Conservation (phyloP, 2,113 vertebrate genomes). For the Agapornis roseicollis region DNA sequence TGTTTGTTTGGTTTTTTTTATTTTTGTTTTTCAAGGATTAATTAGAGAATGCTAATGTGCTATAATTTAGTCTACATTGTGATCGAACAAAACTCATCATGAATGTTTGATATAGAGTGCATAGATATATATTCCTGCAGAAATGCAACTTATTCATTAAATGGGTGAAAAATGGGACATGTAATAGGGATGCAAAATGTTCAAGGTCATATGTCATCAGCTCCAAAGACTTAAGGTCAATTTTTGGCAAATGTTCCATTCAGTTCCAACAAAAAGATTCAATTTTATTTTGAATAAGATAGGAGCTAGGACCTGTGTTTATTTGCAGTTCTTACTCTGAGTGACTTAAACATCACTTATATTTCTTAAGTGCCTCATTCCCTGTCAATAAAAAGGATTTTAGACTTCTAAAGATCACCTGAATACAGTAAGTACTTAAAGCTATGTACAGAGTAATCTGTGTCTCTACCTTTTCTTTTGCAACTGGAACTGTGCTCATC, state of each 20-base stretch:
- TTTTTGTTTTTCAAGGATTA: background rate
- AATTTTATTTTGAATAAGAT: background rate
- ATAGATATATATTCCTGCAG: background rate
- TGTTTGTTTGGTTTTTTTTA: background rate
- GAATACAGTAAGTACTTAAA: background rate
- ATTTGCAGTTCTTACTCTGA: background rate
- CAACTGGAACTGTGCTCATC: background rate
- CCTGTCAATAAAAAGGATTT: background rate
- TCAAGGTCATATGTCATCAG: background rate
- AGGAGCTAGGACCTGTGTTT: background rate
- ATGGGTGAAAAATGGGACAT: background rate
- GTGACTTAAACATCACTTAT: background rate
- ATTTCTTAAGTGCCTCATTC: background rate
- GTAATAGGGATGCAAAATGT: background rate
- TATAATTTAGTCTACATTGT: background rate
- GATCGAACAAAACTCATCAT: background rate
- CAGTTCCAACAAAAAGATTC: background rate
- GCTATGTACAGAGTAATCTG: background rate
- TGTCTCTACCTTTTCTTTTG: background rate
- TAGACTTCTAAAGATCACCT: background rate
- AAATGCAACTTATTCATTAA: background rate
- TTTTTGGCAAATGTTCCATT: background rate
- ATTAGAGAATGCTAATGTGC: background rate
- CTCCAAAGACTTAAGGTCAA: background rate
- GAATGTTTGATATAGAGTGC: background rate